Evolutionary conservation across 2,797 vertebrate species (phyloP).

Genomic region (Psittacula echo): DNA sequence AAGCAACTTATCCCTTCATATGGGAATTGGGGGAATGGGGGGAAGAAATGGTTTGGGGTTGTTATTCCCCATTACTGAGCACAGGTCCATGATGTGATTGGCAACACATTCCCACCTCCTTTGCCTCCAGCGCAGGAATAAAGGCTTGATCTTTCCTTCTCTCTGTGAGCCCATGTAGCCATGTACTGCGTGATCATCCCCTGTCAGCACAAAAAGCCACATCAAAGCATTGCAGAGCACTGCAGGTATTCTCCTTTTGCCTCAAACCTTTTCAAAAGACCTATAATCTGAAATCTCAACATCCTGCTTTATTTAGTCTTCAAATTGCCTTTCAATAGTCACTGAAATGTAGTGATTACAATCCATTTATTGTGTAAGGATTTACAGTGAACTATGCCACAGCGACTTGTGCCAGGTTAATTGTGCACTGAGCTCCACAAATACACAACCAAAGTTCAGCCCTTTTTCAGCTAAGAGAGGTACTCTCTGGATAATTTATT

Average conservation of each 20-base stretch:
- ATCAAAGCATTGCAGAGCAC: not conserved
- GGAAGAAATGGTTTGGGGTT: not conserved
- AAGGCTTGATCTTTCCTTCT: not conserved
- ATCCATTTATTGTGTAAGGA: not conserved
- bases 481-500: not conserved
- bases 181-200: not conserved
- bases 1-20: not conserved
- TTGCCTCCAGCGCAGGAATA: not conserved
- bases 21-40: not conserved
- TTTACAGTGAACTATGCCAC: constrained; percentile 20
- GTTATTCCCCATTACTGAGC: not conserved
- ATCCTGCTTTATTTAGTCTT: constrained; percentile 16
- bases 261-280: constrained; percentile 18
- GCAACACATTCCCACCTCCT: not conserved
- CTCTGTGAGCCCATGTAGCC: not conserved
- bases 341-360: constrained; percentile 16
- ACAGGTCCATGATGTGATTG: not conserved
- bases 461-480: not conserved
- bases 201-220: not conserved
- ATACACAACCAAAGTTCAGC: constrained; percentile 13
- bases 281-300: not conserved
- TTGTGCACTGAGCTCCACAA: constrained; percentile 11
- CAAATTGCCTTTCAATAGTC: not conserved
- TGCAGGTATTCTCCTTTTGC: not conserved
- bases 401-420: not conserved